phyloP scores from a whole-genome alignment of 2,888 invertebrate genomes.

The Coenonympha glycerion region DNA sequence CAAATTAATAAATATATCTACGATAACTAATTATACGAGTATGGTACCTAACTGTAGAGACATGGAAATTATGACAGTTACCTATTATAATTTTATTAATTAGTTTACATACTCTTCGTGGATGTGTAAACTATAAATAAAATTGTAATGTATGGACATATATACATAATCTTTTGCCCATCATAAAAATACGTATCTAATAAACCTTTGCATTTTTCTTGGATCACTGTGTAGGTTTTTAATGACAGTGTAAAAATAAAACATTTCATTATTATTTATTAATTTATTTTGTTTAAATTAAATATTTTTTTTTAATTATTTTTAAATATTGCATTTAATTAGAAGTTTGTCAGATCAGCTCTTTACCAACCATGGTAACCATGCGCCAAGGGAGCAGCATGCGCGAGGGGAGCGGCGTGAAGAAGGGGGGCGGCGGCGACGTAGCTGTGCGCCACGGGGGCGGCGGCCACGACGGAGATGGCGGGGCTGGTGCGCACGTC shows the following conservation, averaged over 20 bases:
- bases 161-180: too few relatives aligned
- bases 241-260: conserved; percentile 4
- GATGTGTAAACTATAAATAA: too few relatives aligned
- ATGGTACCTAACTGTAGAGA: too few relatives aligned
- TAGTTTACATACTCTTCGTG: too few relatives aligned
- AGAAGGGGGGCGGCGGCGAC: conserved; percentile 43
- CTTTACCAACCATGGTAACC: conserved; percentile 56
- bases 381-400: conserved; percentile 36
- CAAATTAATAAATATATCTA: too few relatives aligned
- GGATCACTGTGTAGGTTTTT: neutral
- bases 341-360: conserved; percentile 55
- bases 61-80: too few relatives aligned
- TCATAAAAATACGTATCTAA: too few relatives aligned
- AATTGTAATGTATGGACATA: too few relatives aligned
- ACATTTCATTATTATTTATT: conserved; percentile 9
- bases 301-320: conserved; percentile 22
- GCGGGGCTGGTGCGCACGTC: conserved; percentile 47
- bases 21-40: too few relatives aligned
- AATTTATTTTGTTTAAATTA: conserved; percentile 20
- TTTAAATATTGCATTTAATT: conserved; percentile 32
- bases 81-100: too few relatives aligned
- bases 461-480: conserved; percentile 33
- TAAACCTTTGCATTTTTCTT: too few relatives aligned
- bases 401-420: conserved; percentile 45
- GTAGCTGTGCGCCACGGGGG: conserved; percentile 39